These are phyloP conservation scores for Cydia amplana DNA, from an alignment of 1,140 invertebrate genomes.

Conservation along the genomic window DNA sequence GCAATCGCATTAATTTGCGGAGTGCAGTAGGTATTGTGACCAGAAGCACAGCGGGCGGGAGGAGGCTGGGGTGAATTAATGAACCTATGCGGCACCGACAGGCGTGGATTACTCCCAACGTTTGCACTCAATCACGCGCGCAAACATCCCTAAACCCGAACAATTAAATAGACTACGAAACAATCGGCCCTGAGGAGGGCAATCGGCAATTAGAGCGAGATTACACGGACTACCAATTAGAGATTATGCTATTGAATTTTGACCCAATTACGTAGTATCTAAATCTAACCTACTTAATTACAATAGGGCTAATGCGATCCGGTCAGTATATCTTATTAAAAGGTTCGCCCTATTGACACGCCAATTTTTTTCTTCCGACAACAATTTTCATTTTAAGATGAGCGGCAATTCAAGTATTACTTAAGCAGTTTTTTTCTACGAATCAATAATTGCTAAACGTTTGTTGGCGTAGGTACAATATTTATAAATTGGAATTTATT, in stretches of 20 bases:
- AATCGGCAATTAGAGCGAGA: conserved; percentile 61
- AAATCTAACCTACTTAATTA: background rate
- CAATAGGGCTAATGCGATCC: background rate
- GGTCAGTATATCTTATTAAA: background rate
- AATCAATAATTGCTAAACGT: too few relatives aligned
- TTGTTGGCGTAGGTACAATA: too few relatives aligned
- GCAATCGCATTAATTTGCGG: conserved; percentile 75
- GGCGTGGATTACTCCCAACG: conserved; percentile 54
- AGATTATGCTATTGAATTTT: conserved; percentile 10
- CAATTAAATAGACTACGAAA: conserved; percentile 77
- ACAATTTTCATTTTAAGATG: too few relatives aligned
- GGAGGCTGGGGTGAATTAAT: conserved; percentile 67
- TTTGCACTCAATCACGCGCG: conserved; percentile 78
- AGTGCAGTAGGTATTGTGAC: conserved; percentile 57
- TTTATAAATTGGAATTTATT: too few relatives aligned
- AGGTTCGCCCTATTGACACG: background rate
- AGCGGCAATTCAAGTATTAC: too few relatives aligned
- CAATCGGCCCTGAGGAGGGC: conserved; percentile 71
- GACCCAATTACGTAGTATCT: background rate
- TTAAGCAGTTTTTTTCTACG: too few relatives aligned
- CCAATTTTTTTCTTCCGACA: background rate
- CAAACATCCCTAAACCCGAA: conserved; percentile 74
- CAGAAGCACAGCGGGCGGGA: conserved; percentile 36
- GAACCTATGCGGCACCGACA: conserved; percentile 72
- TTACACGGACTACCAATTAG: conserved; percentile 41